Base-by-base conservation (phyloP, 2,113 vertebrate species). In the Trochalopteron elliotii region DNA sequence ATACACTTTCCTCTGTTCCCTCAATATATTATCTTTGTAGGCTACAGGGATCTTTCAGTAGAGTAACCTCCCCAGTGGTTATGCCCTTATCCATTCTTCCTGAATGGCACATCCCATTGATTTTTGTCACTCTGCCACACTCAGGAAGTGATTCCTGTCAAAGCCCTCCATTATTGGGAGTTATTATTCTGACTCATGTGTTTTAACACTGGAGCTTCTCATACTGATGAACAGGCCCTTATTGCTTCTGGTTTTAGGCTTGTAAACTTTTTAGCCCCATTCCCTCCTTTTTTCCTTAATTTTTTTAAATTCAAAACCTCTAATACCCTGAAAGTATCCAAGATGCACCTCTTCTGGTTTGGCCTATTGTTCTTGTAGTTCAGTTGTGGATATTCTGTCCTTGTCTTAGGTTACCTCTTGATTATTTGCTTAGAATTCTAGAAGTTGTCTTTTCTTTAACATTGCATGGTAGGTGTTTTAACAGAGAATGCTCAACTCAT, bases 401-500 rank as follows among this genome's bases (percentile, higher is more conserved):
- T 65, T 83, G 13, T 56, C 24, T 74, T 80, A 35, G 52, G 24
- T 87, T 83, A 12, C 27, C 9, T 83, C 15, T 64, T 80, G 15
- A 28, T 86, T 68, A 55, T 39, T 71, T 39, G 11, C 40, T 72
- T 30, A 52, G 33, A 71, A 64, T 60, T 83, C 55, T 69, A 60
- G 44, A 76, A 88, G 17, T 25, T n/a, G 16, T 60, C 28, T 71
- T 76, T 50, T 81, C 37, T 82, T 76, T 57, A 60, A 22, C 19
- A 3, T 16, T 33, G 8, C 0, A 0, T 2, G 2, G 30, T 64
- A 47, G 8, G 3, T 35, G 27, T 57, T 78, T 59, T 27, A 21
- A 27, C 22, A 63, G 35, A 90, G 47, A 17, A 18, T 5, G 3
- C 27, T 78, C 19, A 57, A 21, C 23, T 52, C 35, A 60, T 67